These are phyloP conservation scores for Puntigrus tetrazona DNA, from an alignment of 2,113 vertebrate genomes.

Conservation along the genomic window DNA sequence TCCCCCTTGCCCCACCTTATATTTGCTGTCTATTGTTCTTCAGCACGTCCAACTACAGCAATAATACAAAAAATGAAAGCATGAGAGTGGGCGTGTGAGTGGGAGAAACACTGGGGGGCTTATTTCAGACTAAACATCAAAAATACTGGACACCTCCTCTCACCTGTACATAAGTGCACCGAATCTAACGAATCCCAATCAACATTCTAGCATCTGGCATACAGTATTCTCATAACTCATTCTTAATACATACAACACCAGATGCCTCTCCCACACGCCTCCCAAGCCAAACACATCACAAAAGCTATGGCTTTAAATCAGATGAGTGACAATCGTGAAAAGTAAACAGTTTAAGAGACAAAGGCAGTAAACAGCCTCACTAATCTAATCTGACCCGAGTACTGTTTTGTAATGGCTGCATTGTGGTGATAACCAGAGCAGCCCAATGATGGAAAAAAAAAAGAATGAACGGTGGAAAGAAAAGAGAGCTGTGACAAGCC, in stretches of 20 bases:
- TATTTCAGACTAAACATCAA: constrained; percentile 5
- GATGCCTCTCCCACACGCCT: background rate
- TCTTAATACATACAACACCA: background rate
- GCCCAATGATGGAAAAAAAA: background rate
- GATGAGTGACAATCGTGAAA: constrained; percentile 14
- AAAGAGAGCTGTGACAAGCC: constrained; percentile 3
- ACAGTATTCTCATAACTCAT: constrained; percentile 4
- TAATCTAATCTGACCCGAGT: constrained; percentile 35
- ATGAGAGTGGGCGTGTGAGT: constrained; percentile 17
- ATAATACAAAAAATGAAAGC: constrained; percentile 12
- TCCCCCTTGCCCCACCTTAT: constrained; percentile 26
- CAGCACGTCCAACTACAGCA: background rate
- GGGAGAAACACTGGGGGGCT: background rate
- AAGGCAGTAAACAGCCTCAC: constrained; percentile 23
- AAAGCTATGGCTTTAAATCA: constrained; percentile 25
- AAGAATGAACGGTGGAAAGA: background rate
- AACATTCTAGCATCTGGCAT: background rate
- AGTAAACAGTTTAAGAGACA: constrained; percentile 46
- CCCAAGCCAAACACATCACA: constrained; percentile 2
- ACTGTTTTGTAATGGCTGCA: constrained; percentile 26
- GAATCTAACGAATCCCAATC: background rate
- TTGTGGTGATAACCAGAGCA: constrained; percentile 30
- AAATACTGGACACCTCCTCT: background rate
- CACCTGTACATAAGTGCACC: background rate
- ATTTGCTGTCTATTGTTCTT: background rate